phyloP scores from a whole-genome alignment of 2,888 invertebrate species.

The Bellardia bayeri region DNA sequence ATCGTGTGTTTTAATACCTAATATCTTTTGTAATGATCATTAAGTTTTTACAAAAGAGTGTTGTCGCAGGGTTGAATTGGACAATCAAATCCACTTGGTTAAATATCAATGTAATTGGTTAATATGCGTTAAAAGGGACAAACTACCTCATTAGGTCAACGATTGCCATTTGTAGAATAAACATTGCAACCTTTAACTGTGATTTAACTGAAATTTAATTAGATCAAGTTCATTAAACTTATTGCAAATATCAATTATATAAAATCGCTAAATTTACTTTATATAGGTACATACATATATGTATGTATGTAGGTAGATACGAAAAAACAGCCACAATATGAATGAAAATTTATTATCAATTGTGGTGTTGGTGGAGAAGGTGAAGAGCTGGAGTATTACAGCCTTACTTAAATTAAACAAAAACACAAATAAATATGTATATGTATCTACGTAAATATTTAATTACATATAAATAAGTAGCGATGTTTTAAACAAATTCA shows the following conservation, averaged over 20 bases:
- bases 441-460: slow-evolving; percentile 5
- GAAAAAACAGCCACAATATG: neutral
- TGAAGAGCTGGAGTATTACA: neutral
- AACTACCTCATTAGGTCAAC: too few species aligned
- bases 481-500: neutral
- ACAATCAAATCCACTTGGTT: too few species aligned
- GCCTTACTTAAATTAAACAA: neutral
- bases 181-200: too few species aligned
- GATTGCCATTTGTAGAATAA: too few species aligned
- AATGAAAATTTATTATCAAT: slow-evolving; percentile 12
- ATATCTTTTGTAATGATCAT: too few species aligned
- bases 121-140: too few species aligned
- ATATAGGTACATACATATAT: neutral
- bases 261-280: neutral
- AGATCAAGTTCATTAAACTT: too few species aligned
- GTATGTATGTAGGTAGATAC: too few species aligned
- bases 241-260: neutral
- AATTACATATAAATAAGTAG: neutral
- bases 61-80: too few species aligned
- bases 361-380: neutral
- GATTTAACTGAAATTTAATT: neutral
- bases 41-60: too few species aligned
- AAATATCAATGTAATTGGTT: too few species aligned
- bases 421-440: neutral
- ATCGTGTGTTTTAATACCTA: too few species aligned